Evolutionary conservation across 1,140 invertebrate species (phyloP).

Genomic region (Trinorchestia longiramus): DNA sequence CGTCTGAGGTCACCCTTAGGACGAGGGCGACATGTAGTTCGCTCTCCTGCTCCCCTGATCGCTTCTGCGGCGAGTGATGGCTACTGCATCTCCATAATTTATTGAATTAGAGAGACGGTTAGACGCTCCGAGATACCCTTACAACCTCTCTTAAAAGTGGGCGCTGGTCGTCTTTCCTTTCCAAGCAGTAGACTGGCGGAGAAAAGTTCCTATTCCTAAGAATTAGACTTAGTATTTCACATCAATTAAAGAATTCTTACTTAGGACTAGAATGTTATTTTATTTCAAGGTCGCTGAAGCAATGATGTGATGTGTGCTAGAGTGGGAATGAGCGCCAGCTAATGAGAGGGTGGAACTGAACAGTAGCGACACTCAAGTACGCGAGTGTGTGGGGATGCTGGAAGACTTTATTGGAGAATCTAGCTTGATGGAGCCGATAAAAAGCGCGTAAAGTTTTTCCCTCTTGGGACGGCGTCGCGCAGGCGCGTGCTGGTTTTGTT

Average conservation of each 20-base stretch:
- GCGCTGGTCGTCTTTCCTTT: not conserved
- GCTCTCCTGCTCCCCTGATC: not conserved
- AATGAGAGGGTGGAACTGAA: not conserved
- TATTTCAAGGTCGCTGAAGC: not conserved
- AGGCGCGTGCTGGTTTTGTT: not conserved
- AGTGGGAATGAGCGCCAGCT: not conserved
- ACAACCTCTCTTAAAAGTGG: constrained; percentile 31
- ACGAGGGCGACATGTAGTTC: not conserved
- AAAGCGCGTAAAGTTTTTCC: not conserved
- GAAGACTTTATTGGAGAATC: not conserved
- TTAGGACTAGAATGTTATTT: not conserved
- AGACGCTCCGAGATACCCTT: constrained; percentile 41
- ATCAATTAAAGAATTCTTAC: not conserved
- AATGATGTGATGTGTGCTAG: not conserved
- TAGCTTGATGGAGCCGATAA: constrained; percentile 22
- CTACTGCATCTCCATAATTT: constrained; percentile 35
- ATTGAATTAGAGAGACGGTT: constrained; percentile 49
- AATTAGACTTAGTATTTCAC: not conserved
- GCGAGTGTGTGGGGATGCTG: not conserved
- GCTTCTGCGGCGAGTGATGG: constrained; percentile 17
- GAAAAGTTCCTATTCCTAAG: not conserved
- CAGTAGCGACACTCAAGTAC: not conserved
- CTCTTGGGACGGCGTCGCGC: not conserved
- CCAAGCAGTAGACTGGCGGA: not conserved
- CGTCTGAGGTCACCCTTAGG: not conserved